Conservation (phyloP, 2,888 invertebrate species). For the Ophraella communa region DNA sequence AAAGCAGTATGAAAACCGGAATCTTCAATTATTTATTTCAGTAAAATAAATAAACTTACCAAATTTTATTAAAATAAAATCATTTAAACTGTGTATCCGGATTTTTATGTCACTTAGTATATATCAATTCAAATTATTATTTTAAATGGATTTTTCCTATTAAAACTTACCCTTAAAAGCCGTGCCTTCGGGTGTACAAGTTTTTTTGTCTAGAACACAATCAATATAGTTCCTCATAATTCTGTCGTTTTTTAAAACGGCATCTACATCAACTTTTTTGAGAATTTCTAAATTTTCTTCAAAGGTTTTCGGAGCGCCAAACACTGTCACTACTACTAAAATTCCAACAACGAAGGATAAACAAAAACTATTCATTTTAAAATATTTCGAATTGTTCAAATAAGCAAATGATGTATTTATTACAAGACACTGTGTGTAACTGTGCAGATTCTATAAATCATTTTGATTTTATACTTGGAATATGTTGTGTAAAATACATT, state of each 20-base stretch:
- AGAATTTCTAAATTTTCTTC: conserved; percentile 71
- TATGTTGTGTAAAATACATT: not conserved
- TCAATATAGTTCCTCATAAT: conserved; percentile 69
- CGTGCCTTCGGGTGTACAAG: conserved; percentile 72
- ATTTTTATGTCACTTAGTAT: too few species aligned
- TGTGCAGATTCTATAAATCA: not conserved
- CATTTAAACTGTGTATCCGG: too few species aligned
- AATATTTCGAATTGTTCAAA: not conserved
- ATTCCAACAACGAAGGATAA: not conserved
- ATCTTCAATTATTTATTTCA: too few species aligned
- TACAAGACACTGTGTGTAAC: not conserved
- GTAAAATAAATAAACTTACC: too few species aligned
- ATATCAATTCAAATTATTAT: too few species aligned
- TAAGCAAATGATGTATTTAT: not conserved
- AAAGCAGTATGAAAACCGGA: too few species aligned
- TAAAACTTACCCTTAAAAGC: conserved; percentile 69
- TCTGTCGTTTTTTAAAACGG: conserved; percentile 69
- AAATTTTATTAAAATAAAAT: too few species aligned
- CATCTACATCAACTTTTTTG: conserved; percentile 63
- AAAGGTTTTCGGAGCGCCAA: conserved; percentile 48
- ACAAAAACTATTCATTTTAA: not conserved
- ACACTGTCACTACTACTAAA: conserved; percentile 14
- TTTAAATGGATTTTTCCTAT: not conserved
- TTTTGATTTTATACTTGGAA: not conserved
- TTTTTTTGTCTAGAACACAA: conserved; percentile 69